Evolutionary conservation across 2,888 invertebrate genomes (phyloP), one percentile per base, ranked within the genome.

Genomic region (Caenorhabditis sp.): DNA sequence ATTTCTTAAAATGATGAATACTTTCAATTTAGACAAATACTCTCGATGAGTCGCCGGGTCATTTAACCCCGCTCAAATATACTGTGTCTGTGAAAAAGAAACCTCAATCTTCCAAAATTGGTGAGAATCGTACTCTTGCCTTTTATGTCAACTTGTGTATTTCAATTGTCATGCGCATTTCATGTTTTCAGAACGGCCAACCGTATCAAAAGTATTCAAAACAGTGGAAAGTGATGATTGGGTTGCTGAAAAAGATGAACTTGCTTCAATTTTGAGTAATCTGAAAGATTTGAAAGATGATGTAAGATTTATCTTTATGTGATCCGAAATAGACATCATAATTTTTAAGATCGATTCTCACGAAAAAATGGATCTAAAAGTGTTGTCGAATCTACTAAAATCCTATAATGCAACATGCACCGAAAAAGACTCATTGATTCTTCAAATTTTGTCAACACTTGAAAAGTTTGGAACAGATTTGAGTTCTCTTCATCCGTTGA

Each of bases 401-500:
- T 23, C 58, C 5, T 74, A 74, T n/a, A 61, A 58, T 3, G 66
- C 69, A 0, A 69, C 69, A 5, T 64, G 69, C 51, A 58, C 58
- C 14, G 61, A 66, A 6, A 23, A 58, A 6, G 74, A 74, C 36
- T 24, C 5, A 6, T 24, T 49, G 14, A 69, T 74, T 26, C 66
- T 64, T 55, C 23, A 59, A 3, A 49, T 74, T 24, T 27, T 74
- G 10, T 49, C 60, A 23, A 36, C 12, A 0, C 43, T 74, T 21
- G 74, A 74, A n/a, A 69, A 69, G 54, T 66, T 24, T 23, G 74
- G 74, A 4, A 57, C 51, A 0, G 66, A 74, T 69, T 58, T 63
- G 23, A 55, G 79, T 37, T 53, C 54, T 37, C 24, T 79, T 5
- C 73, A 75, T n/a, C 82, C 83, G 2, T 59, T 82, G 6, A 77